Conservation (phyloP, 2,888 invertebrate species). For the Lacanobia oleracea region DNA sequence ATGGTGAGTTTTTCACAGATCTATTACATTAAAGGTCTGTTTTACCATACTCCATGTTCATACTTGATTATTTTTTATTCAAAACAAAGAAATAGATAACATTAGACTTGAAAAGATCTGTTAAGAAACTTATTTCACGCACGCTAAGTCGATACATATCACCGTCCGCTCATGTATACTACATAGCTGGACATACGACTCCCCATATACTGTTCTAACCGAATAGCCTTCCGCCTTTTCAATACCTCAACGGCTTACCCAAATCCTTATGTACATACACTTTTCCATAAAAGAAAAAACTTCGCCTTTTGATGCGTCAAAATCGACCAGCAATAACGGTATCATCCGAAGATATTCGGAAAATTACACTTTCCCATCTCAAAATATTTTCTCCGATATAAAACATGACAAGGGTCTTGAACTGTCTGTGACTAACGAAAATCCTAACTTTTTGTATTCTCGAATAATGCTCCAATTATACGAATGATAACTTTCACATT, state of each 20-base stretch:
- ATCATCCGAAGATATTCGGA: constrained; percentile 34
- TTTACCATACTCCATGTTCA: not conserved
- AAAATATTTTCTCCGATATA: constrained; percentile 48
- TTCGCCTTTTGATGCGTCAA: constrained; percentile 47
- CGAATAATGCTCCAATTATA: constrained; percentile 61
- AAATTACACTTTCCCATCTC: constrained; percentile 46
- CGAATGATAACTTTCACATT: constrained; percentile 63
- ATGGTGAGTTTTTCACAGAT: not conserved
- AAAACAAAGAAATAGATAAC: no score
- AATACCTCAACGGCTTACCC: constrained; percentile 47
- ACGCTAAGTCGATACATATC: not conserved
- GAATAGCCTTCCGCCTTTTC: constrained; percentile 36
- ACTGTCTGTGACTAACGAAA: constrained; percentile 45
- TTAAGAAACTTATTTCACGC: constrained; percentile 29
- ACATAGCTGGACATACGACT: constrained; percentile 15
- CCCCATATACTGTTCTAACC: constrained; percentile 22
- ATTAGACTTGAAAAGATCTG: not conserved
- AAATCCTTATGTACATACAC: constrained; percentile 45
- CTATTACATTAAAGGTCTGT: not conserved
- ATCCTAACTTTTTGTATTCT: constrained; percentile 54
- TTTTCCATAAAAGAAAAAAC: constrained; percentile 27
- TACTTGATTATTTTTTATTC: not conserved
- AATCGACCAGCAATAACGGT: constrained; percentile 37
- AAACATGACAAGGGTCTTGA: constrained; percentile 60
- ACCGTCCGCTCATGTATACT: not conserved